A percentile compares a stretch with the other conserved stretches of the same genome.
phyloP scores from a whole-genome alignment of 30 jellyfish, hydroid and myxozoan species.

The Rhopilema esculentum region DNA sequence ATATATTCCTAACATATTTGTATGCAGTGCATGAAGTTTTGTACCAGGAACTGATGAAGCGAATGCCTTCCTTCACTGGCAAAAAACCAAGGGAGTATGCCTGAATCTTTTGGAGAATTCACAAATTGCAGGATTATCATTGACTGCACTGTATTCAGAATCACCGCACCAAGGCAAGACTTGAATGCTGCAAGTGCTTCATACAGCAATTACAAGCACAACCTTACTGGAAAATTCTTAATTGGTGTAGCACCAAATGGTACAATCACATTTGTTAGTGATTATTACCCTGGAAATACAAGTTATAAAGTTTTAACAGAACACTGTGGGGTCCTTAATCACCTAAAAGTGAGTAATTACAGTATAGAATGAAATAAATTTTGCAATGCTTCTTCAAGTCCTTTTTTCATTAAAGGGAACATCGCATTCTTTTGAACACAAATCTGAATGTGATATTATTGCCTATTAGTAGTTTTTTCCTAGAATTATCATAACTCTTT shows the following conservation, averaged over 20 bases:
- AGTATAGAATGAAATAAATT: no score
- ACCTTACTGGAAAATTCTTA: background rate
- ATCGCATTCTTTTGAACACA: no score
- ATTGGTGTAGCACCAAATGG: conserved; percentile 64
- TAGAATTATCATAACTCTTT: no score
- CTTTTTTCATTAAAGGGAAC: no score
- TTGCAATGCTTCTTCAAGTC: no score
- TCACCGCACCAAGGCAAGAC: background rate
- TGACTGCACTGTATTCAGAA: conserved; percentile 11
- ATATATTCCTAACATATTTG: no score
- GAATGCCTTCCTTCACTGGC: background rate
- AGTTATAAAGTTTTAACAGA: conserved; percentile 10
- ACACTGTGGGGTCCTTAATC: no score
- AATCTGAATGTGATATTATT: no score
- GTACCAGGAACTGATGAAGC: background rate
- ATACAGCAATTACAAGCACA: conserved; percentile 16
- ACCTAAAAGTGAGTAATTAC: no score
- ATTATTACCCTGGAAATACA: conserved; percentile 15
- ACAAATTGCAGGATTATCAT: conserved; percentile 4
- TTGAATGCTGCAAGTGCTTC: background rate
- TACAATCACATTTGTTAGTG: conserved; percentile 18
- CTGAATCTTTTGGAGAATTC: conserved; percentile 2
- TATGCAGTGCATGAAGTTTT: no score
- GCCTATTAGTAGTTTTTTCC: no score
- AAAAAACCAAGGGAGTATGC: background rate